These are phyloP conservation scores for Siderastrea radians DNA, from an alignment of 92 coral and sea anemone species.

Conservation along the genomic window DNA sequence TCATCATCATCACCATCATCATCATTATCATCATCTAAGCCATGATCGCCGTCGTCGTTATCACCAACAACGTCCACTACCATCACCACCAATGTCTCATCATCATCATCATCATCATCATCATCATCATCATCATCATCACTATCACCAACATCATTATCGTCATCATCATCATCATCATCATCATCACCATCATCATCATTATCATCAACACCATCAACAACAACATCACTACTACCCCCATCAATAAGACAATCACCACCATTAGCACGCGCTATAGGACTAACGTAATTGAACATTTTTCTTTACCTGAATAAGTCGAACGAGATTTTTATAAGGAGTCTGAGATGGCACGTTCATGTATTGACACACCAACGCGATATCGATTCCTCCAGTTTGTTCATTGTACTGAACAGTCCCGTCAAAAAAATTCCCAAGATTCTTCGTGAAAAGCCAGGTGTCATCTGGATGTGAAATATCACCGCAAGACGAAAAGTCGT, in stretches of 20 bases:
- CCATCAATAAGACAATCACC: not conserved
- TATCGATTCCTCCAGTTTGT: constrained; percentile 49
- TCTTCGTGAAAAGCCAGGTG: constrained; percentile 61
- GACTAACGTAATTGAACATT: not conserved
- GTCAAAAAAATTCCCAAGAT: constrained; percentile 60
- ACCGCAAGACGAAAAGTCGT: constrained; percentile 71
- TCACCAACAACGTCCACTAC: not conserved
- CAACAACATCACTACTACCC: not conserved
- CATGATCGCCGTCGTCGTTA: too few species aligned
- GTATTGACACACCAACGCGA: constrained; percentile 58
- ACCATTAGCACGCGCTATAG: not conserved
- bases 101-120: too few species aligned
- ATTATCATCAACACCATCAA: too few species aligned
- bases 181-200: not conserved
- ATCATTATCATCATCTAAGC: not conserved
- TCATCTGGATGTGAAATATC: constrained; percentile 74
- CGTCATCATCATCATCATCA: not conserved
- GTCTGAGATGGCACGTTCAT: constrained; percentile 55
- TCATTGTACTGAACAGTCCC: constrained; percentile 78
- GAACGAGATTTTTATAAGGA: constrained; percentile 66
- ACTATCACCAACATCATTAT: not conserved
- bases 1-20: not conserved
- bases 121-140: not conserved
- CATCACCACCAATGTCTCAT: not conserved
- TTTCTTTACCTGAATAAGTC: constrained; percentile 47